phyloP scores from a whole-genome alignment of 2,113 vertebrate species.

The Brachirus orientalis region DNA sequence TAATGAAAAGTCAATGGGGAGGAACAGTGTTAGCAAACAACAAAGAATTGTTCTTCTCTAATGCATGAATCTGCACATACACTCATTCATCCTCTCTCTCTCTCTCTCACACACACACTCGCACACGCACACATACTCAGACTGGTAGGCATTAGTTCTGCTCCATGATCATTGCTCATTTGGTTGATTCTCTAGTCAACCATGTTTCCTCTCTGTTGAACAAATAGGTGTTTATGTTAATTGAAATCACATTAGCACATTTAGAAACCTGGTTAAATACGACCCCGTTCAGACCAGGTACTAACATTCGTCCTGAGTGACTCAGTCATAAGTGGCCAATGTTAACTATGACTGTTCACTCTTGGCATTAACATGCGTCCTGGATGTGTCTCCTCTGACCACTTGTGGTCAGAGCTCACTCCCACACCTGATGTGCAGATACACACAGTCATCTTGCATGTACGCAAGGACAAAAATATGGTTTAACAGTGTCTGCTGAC shows the following conservation, averaged over 20 bases:
- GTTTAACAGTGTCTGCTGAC: too few relatives aligned
- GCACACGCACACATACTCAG: slow-evolving; percentile 20
- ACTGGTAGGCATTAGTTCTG: slow-evolving; percentile 71
- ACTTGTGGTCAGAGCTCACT: too few relatives aligned
- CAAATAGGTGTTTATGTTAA: slow-evolving; percentile 71
- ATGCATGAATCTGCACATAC: slow-evolving; percentile 47
- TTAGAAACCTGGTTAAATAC: slow-evolving; percentile 40
- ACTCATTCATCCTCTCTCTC: slow-evolving; percentile 11
- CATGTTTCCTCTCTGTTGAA: slow-evolving; percentile 71
- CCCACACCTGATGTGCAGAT: too few relatives aligned
- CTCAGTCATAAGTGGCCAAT: too few relatives aligned
- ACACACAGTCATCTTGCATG: too few relatives aligned
- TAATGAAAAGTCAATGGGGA: slow-evolving; percentile 82
- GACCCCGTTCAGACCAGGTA: too few relatives aligned
- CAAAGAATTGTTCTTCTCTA: slow-evolving; percentile 60
- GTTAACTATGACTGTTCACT: too few relatives aligned
- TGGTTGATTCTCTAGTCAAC: slow-evolving; percentile 67
- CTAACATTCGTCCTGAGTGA: too few relatives aligned
- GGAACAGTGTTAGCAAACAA: slow-evolving; percentile 78
- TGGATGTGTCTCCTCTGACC: too few relatives aligned
- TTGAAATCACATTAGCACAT: slow-evolving; percentile 57
- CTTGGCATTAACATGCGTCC: too few relatives aligned
- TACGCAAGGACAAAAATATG: too few relatives aligned
- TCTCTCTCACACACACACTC: slow-evolving; percentile 2
- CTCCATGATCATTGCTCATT: slow-evolving; percentile 74